Conservation (phyloP, 2,113 vertebrate species). For the Onychostruthus taczanowskii region DNA sequence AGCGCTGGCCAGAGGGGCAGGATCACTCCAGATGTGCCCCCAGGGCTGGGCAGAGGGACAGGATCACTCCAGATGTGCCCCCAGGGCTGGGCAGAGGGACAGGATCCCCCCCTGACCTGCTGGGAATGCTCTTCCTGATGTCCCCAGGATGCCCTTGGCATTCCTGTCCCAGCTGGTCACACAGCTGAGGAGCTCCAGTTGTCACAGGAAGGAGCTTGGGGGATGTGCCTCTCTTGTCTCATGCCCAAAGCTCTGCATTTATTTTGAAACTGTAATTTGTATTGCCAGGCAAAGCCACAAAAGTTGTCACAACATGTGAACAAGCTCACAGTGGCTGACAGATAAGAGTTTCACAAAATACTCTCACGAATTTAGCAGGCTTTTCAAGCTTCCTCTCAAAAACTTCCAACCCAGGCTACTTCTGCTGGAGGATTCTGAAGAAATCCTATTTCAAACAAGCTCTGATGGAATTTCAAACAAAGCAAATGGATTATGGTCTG, state of each 20-base stretch:
- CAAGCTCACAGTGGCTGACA: background rate
- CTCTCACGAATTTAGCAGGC: accelerated
- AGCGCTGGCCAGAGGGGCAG: background rate
- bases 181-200: accelerated
- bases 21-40: background rate
- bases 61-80: background rate
- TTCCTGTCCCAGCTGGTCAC: background rate
- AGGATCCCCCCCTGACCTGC: background rate
- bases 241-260: background rate
- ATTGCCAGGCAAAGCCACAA: background rate
- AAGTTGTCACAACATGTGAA: accelerated
- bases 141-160: accelerated
- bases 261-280: background rate
- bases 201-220: background rate
- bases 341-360: background rate
- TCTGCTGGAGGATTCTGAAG: background rate
- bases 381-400: background rate
- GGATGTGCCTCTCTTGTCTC: accelerated
- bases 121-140: background rate
- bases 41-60: background rate
- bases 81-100: too few relatives aligned
- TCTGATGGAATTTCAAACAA: background rate
- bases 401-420: background rate
- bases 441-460: background rate
- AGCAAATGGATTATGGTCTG: background rate